Conservation (phyloP, 2,888 invertebrate species). For the Oeneis ivallda region DNA sequence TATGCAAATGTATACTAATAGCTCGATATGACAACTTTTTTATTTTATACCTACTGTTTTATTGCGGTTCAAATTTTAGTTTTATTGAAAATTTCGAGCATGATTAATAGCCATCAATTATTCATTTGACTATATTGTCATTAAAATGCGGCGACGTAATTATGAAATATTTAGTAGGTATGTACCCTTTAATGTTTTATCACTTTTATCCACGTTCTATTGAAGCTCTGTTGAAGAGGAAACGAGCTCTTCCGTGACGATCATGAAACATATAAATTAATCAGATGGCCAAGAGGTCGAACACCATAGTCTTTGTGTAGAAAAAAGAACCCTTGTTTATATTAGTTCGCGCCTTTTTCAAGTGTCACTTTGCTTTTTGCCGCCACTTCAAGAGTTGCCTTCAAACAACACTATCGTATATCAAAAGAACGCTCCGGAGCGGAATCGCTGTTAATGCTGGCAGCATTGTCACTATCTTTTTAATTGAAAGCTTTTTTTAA, state of each 20-base stretch:
- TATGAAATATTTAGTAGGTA: constrained; percentile 24
- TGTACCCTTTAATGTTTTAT: no score
- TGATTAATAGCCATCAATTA: constrained; percentile 53
- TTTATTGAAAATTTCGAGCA: constrained; percentile 46
- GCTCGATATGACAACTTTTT: constrained; percentile 48
- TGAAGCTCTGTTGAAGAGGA: constrained; percentile 25
- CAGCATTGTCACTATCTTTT: constrained; percentile 77
- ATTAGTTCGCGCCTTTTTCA: constrained; percentile 79
- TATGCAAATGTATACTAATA: constrained; percentile 49
- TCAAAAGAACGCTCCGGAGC: constrained; percentile 65
- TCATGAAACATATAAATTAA: constrained; percentile 30
- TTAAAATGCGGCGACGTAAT: constrained; percentile 33
- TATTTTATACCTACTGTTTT: constrained; percentile 51
- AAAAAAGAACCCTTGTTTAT: constrained; percentile 70
- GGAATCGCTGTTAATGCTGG: constrained; percentile 67
- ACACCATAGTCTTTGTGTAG: constrained; percentile 54
- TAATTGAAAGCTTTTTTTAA: constrained; percentile 71
- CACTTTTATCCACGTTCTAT: constrained; percentile 29
- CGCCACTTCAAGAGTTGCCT: constrained; percentile 62
- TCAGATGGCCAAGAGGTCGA: constrained; percentile 46
- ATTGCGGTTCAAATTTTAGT: constrained; percentile 45
- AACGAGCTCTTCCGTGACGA: constrained; percentile 26
- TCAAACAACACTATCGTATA: constrained; percentile 77
- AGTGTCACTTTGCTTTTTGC: constrained; percentile 80
- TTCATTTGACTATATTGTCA: constrained; percentile 47